These are phyloP conservation scores for Nomada lathburiana DNA, from an alignment of 2,888 invertebrate genomes.

Conservation along the genomic window DNA sequence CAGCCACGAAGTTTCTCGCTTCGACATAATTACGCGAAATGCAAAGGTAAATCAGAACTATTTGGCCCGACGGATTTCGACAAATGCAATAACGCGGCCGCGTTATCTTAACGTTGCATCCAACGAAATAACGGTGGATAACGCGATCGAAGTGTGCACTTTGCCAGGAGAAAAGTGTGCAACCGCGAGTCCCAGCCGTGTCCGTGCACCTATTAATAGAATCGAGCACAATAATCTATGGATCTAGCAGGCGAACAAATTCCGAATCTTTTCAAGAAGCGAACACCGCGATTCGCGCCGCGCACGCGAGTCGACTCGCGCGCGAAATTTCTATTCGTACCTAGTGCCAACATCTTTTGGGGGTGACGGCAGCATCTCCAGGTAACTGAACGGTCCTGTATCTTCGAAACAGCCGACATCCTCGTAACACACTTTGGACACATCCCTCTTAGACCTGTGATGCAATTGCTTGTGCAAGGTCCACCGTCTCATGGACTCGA, in stretches of 20 bases:
- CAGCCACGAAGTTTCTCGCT: background rate
- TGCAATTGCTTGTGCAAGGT: constrained; percentile 86
- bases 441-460: constrained; percentile 90
- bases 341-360: constrained; percentile 95
- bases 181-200: background rate
- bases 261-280: background rate
- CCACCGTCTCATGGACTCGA: constrained; percentile 91
- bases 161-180: background rate
- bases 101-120: background rate
- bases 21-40: too few species aligned
- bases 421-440: constrained; percentile 93
- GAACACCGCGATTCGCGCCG: too few species aligned
- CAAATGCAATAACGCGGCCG: background rate
- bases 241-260: background rate
- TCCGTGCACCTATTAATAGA: background rate
- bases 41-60: background rate
- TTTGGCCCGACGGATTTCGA: too few species aligned
- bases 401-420: constrained; percentile 97
- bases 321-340: constrained; percentile 83
- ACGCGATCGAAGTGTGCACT: background rate
- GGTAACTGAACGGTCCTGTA: constrained; percentile 94
- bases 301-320: background rate
- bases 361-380: constrained; percentile 94
- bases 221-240: background rate
- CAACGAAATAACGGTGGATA: background rate